phyloP scores from a whole-genome alignment of 2,113 vertebrate species.

The Sphyrna mokarran region DNA sequence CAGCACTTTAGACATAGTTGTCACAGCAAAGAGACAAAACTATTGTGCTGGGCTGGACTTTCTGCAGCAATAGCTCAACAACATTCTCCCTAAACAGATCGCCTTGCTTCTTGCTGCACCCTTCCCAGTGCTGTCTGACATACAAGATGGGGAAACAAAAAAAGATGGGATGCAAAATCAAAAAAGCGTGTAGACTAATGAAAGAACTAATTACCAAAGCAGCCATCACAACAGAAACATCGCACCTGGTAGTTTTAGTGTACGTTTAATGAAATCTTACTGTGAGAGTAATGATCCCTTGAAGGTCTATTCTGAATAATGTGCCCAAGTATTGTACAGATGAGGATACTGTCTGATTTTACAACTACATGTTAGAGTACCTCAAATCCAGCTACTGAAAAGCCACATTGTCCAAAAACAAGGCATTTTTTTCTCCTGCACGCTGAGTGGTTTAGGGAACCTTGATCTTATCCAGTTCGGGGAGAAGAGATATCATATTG shows the following conservation, averaged over 20 bases:
- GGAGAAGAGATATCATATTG: too few relatives aligned
- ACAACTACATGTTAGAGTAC: neutral
- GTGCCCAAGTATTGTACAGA: neutral
- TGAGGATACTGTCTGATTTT: neutral
- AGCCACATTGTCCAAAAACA: too few relatives aligned
- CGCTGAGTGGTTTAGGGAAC: too few relatives aligned
- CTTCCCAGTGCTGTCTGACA: neutral
- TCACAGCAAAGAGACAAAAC: neutral
- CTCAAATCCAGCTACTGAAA: too few relatives aligned
- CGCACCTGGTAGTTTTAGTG: neutral
- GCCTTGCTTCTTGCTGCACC: neutral
- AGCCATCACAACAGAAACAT: neutral
- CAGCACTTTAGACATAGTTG: neutral
- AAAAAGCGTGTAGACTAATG: neutral
- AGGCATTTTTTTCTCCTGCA: too few relatives aligned
- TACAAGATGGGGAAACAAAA: too few relatives aligned
- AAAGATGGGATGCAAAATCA: neutral
- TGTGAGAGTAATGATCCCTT: neutral
- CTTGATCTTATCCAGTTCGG: too few relatives aligned
- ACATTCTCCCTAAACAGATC: neutral
- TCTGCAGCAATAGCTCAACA: neutral
- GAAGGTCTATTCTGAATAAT: neutral
- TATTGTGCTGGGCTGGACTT: neutral
- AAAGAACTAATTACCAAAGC: neutral
- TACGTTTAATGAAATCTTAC: neutral